A percentile compares a stretch with the other conserved stretches of the same genome.
These are phyloP conservation scores for Heliconius aoede DNA, from an alignment of 2,888 invertebrate genomes.

Conservation along the genomic window DNA sequence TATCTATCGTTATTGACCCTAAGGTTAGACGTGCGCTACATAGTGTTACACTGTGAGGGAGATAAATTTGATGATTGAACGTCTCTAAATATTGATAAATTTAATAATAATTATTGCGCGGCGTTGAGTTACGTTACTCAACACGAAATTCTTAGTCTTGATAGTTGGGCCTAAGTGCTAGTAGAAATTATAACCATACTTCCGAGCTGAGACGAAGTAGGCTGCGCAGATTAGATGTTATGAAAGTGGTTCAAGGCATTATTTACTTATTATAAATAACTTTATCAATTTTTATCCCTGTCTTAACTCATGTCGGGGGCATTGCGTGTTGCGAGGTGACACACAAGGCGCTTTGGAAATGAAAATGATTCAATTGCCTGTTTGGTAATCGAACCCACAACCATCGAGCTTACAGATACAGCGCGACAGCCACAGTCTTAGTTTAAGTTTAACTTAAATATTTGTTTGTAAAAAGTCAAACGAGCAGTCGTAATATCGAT, in stretches of 20 bases:
- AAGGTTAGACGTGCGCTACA: slow-evolving; percentile 23
- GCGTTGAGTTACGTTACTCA: too few relatives aligned
- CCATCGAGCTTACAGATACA: not conserved
- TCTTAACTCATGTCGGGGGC: too few relatives aligned
- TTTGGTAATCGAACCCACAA: not conserved
- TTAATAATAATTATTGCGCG: not conserved
- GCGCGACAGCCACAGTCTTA: not conserved
- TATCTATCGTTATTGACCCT: slow-evolving; percentile 28
- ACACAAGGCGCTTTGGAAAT: not conserved
- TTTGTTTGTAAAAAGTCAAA: not conserved
- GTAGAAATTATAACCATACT: too few relatives aligned
- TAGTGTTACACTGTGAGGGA: not conserved
- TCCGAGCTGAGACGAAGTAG: not conserved
- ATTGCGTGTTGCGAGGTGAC: not conserved
- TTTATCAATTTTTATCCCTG: not conserved
- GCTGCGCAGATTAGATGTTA: not conserved
- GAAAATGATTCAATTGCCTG: not conserved
- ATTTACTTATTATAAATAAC: not conserved
- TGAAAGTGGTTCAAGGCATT: not conserved
- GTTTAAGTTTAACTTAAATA: not conserved
- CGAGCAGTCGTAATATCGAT: not conserved
- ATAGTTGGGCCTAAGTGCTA: not conserved
- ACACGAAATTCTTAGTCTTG: too few relatives aligned
- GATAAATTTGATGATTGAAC: not conserved
- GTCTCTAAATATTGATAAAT: not conserved